Percentiles rank a stretch among this genome's conserved stretches.
Conservation (phyloP, 2,888 invertebrate species). For the Eledona agricola region DNA sequence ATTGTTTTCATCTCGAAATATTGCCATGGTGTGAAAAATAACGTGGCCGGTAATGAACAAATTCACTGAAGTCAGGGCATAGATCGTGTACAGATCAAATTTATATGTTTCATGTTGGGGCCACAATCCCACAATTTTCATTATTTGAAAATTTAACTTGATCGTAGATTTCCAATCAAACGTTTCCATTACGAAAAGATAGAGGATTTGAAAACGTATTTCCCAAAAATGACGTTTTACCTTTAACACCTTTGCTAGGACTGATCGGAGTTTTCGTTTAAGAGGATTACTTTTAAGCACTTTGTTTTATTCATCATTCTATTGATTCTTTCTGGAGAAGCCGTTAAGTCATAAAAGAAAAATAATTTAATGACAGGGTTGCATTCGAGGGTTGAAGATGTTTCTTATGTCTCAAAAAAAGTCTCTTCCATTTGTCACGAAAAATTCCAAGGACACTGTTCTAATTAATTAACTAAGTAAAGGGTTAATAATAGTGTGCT, state of each 20-base stretch:
- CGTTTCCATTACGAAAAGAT: constrained; percentile 1
- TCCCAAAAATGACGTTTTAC: constrained; percentile 1
- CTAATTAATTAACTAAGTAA: too few relatives aligned
- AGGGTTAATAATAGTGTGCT: too few relatives aligned
- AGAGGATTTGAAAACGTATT: not conserved
- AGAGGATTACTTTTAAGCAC: constrained; percentile 3
- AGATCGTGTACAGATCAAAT: constrained; percentile 1
- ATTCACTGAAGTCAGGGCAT: not conserved
- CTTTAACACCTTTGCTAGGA: not conserved
- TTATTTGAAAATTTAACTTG: not conserved
- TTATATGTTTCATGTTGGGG: constrained; percentile 3
- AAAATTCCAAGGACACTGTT: too few relatives aligned
- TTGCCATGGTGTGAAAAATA: constrained; percentile 1
- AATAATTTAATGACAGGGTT: constrained; percentile 14
- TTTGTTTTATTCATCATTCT: constrained; percentile 17
- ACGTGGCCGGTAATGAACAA: not conserved
- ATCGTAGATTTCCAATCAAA: constrained; percentile 9
- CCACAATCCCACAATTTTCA: constrained; percentile 4
- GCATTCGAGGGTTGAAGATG: too few relatives aligned
- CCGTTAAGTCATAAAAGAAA: constrained; percentile 18
- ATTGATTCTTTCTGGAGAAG: constrained; percentile 10
- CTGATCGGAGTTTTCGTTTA: constrained; percentile 5
- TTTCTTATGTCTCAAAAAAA: too few relatives aligned
- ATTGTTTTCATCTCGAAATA: not conserved
- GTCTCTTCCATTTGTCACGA: too few relatives aligned